Evolutionary conservation across 2,888 invertebrate species (phyloP).

Genomic region (Andrena bucephala): DNA sequence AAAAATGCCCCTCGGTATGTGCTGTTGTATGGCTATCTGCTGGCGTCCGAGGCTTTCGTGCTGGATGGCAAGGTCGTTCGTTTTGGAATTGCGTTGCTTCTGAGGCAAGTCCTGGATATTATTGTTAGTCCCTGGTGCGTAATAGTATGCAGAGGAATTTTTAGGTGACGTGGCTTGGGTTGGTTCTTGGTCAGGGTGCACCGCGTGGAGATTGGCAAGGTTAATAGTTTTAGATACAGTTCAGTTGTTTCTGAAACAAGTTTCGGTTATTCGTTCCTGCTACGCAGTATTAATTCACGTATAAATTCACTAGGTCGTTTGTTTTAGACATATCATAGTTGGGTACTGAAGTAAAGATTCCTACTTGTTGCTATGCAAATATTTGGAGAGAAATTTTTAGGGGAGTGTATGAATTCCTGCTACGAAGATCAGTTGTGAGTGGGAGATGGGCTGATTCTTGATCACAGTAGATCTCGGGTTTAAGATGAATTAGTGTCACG

Average conservation of each 20-base stretch:
- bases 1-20: constrained; percentile 47
- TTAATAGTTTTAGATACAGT: neutral
- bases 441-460: no score
- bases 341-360: no score
- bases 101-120: constrained; percentile 2
- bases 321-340: no score
- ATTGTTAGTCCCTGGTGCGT: neutral
- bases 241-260: constrained; percentile 4
- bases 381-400: no score
- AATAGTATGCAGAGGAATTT: neutral
- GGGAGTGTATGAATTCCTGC: no score
- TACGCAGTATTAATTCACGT: neutral
- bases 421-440: no score
- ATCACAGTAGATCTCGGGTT: no score
- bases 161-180: neutral
- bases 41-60: constrained; percentile 11
- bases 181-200: neutral
- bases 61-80: constrained; percentile 33
- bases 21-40: constrained; percentile 27
- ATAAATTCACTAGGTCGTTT: neutral
- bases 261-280: neutral
- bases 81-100: constrained; percentile 12
- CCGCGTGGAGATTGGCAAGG: neutral
- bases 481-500: no score
- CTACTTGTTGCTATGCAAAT: no score